A percentile compares a stretch with the other conserved stretches of the same genome.
phyloP scores from a whole-genome alignment of 2,113 vertebrate genomes.

The Triplophysa tibetana region DNA sequence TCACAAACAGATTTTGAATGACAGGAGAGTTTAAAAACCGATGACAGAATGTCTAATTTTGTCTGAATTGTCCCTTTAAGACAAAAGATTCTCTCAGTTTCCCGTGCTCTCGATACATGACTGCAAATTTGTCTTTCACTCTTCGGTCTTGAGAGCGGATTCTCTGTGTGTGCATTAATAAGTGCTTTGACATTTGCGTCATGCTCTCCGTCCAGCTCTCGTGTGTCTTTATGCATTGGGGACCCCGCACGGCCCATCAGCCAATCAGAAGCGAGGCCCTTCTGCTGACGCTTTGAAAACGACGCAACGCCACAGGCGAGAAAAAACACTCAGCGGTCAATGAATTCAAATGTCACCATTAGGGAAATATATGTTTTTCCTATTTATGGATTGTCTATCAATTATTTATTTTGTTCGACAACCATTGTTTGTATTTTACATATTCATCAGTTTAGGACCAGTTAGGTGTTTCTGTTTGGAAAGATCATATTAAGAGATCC shows the following conservation, averaged over 20 bases:
- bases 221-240: constrained; percentile 43
- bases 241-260: constrained; percentile 38
- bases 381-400: not conserved
- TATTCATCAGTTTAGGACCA: not conserved
- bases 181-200: constrained; percentile 55
- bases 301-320: constrained; percentile 57
- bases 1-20: too few species aligned
- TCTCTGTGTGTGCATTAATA: constrained; percentile 53
- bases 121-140: not conserved
- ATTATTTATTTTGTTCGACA: not conserved
- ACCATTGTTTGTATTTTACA: too few species aligned
- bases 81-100: too few species aligned
- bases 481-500: not conserved
- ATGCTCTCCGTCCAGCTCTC: constrained; percentile 43
- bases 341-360: constrained; percentile 58
- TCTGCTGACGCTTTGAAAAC: constrained; percentile 32
- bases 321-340: constrained; percentile 57
- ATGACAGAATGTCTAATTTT: not conserved
- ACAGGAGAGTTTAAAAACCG: too few species aligned
- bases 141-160: constrained; percentile 36
- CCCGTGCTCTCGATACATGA: too few species aligned
- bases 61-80: not conserved
- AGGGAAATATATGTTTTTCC: constrained; percentile 43
- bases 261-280: constrained; percentile 41
- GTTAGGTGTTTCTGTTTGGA: not conserved